Evolutionary conservation across 2,797 vertebrate species (phyloP), one percentile per base, ranked within the genome.

Genomic region (Meda fulgida): DNA sequence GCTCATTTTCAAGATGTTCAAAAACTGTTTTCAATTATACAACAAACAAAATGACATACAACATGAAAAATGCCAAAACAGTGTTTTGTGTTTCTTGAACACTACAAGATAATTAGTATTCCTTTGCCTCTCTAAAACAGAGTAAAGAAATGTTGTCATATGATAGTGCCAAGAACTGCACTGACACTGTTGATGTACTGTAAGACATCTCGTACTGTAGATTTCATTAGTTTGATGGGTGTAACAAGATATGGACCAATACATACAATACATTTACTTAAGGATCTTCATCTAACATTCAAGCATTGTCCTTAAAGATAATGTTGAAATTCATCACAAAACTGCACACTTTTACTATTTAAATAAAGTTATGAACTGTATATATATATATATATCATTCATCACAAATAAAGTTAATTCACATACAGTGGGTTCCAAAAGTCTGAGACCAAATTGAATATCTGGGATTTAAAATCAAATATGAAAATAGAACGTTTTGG

Each of bases 161-260:
- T 73, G 7, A 29, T 18, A 5, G 34, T 21, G 48, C 48, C 5
- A 11, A 40, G 7, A 48, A 9, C 40, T 34, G 21, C 29, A n/a
- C 58, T 51, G 19, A 83, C 43, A 83, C 71, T 76, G 46, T 23
- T 38, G 43, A 23, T 83, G 40, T 83, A 66, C 21, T 36, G 23
- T 51, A 65, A 75, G 10, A 53, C 21, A 75, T 46, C 10, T 79
- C 6, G 16, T 65, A 31, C 23, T 75, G 31, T 75, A 48, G 13
- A 66, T 76, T 66, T 21, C 3, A 66, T 38, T 67, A 21, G 18
- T 48, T 29, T 53, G 9, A 65, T 26, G 0, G 26, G 3, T 67
- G 60, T 76, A 76, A 55, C 3, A 16, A 78, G 58, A 18, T 5
- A 40, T 38, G 16, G 19, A 76, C 31, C 9, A 76, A 9, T 76